Evolutionary conservation across 2,113 vertebrate species (phyloP), one percentile per base, ranked within the genome.

Genomic region (Heterotilapia buettikoferi): DNA sequence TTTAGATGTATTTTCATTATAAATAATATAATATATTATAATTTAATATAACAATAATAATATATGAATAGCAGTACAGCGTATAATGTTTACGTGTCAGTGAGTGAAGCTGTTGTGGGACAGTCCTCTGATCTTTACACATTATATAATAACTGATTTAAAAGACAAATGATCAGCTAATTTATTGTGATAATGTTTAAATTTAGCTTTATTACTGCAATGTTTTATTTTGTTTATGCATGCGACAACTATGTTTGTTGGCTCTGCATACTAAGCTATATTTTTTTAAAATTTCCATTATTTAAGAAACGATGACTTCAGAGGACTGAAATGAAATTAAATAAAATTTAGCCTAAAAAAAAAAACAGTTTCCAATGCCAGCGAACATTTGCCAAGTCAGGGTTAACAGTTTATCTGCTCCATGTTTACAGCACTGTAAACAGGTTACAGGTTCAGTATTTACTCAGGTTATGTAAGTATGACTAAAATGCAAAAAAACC

Each of bases 61-160:
- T 29, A 59, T 63, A 66, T n/a, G 61, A 66, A 90, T 61, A 50
- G 80, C 45, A 82, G 19, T 24, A 57, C 26, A 80, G 40, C 31
- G 13, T 86, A 59, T 63, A 16, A 9, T 68, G 26, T 6, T 57
- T 52, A n/a, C 31, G 3, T 80, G 45, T 90, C 9, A 47, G 24
- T 47, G 40, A 26, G 68, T 26, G 21, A 73, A 18, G 24, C 68
- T 45, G 68, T 47, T 76, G 4, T n/a, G 6, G 10, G 18, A 36
- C 18, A 33, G 18, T 63, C 18, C 31, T 63, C 18, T 36, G 9
- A 63, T 45, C 26, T 76, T 29, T 47, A 10, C 6, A 47, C 40
- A 76, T 47, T 68, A 24, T 14, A 73, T 73, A 45, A 73, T 76
- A 47, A 76, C 9, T 43, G 7, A 26, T 71, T 47, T 29, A 26